Conservation (phyloP, 2,888 invertebrate species). For the Anagyrus pseudococci region DNA sequence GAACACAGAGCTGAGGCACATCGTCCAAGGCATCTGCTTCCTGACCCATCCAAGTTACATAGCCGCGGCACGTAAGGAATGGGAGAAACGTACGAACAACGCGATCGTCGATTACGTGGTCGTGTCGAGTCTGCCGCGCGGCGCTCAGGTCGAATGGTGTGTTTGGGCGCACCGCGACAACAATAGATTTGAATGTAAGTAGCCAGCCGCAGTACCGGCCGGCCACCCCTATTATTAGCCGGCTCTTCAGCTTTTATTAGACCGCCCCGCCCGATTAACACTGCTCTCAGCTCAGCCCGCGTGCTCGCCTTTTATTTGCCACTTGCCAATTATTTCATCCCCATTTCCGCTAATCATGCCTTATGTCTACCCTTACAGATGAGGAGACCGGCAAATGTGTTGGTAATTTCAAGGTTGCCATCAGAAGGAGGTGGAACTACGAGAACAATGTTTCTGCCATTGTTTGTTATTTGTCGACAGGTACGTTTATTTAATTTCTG, state of each 20-base stretch:
- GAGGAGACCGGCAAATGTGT: constrained; percentile 90
- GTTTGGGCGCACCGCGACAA: constrained; percentile 91
- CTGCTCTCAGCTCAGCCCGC: not conserved
- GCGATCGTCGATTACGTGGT: constrained; percentile 89
- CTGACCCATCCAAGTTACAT: constrained; percentile 76
- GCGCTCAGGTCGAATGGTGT: constrained; percentile 89
- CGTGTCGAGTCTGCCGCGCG: constrained; percentile 79
- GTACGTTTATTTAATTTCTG: constrained; percentile 60
- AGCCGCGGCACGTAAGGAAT: constrained; percentile 78
- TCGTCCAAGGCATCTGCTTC: constrained; percentile 88
- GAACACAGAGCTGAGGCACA: constrained; percentile 79
- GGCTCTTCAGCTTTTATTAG: constrained; percentile 6
- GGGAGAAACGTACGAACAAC: constrained; percentile 84
- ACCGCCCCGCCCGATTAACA: not conserved
- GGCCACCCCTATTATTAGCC: constrained; percentile 13
- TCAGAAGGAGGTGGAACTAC: constrained; percentile 86
- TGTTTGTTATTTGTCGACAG: constrained; percentile 81
- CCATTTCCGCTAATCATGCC: not conserved
- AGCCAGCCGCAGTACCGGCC: not conserved
- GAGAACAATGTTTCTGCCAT: constrained; percentile 87
- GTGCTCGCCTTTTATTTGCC: constrained; percentile 11
- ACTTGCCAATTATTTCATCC: constrained; percentile 14
- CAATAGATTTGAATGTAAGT: constrained; percentile 84
- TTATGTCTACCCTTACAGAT: constrained; percentile 65
- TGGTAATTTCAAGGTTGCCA: constrained; percentile 81